Conservation (phyloP, 2,113 vertebrate species). For the Clarias batrachus region DNA sequence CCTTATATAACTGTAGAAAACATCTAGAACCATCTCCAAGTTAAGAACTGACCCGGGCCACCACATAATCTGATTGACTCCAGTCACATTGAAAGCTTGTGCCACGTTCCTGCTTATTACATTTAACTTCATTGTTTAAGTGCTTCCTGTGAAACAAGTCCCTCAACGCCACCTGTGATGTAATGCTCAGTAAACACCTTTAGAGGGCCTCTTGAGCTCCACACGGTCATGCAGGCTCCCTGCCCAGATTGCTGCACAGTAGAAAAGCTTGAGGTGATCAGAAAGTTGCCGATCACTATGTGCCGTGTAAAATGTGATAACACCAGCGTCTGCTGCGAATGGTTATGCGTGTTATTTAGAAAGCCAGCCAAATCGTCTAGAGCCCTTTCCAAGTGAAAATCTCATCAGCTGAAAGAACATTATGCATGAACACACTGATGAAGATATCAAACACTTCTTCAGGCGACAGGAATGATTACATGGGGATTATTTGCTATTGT, state of each 20-base stretch:
- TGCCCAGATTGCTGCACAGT: not conserved
- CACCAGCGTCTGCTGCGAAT: constrained; percentile 3
- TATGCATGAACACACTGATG: not conserved
- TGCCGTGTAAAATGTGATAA: constrained; percentile 4
- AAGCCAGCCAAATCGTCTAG: not conserved
- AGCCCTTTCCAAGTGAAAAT: not conserved
- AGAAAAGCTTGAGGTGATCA: constrained; percentile 1
- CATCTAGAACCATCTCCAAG: not conserved
- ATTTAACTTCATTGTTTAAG: not conserved
- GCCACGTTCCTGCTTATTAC: not conserved
- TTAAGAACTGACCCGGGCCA: not conserved
- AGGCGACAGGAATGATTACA: not conserved
- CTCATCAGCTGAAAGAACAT: not conserved
- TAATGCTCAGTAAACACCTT: not conserved
- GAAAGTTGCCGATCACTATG: not conserved
- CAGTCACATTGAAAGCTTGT: not conserved
- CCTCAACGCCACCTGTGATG: not conserved
- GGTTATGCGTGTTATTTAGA: not conserved
- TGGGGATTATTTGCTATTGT: not conserved
- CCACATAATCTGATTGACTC: not conserved
- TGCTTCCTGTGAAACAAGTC: not conserved
- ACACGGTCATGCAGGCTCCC: not conserved
- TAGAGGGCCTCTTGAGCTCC: constrained; percentile 27
- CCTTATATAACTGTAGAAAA: not conserved
- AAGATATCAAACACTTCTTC: not conserved